These are phyloP conservation scores for Sebastes itinus DNA, from an alignment of 2,797 vertebrate genomes.

Conservation along the genomic window DNA sequence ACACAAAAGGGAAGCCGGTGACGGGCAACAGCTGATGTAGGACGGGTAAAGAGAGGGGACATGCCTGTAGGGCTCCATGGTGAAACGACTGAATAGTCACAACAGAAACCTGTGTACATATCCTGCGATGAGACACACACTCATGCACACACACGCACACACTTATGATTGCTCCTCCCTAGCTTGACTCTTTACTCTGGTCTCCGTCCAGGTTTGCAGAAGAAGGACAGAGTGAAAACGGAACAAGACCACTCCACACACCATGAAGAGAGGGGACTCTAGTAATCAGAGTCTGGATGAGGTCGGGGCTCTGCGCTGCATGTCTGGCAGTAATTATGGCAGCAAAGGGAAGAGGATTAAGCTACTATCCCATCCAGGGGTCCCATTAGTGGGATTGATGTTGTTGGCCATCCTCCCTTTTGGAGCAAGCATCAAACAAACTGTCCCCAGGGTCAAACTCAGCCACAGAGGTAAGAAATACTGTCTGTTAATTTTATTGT, in stretches of 20 bases:
- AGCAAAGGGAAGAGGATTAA: slow-evolving; percentile 70
- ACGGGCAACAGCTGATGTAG: slow-evolving; percentile 73
- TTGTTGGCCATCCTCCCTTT: slow-evolving; percentile 81
- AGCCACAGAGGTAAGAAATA: slow-evolving; percentile 91
- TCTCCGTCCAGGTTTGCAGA: slow-evolving; percentile 69
- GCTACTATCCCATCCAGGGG: slow-evolving; percentile 66
- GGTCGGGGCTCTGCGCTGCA: slow-evolving; percentile 22
- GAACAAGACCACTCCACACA: slow-evolving; percentile 44
- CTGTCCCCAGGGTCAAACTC: slow-evolving; percentile 91
- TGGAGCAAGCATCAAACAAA: slow-evolving; percentile 87
- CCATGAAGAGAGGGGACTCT: slow-evolving; percentile 61
- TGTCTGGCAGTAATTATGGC: slow-evolving; percentile 62
- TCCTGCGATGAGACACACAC: slow-evolving; percentile 61
- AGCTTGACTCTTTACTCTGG: slow-evolving; percentile 56
- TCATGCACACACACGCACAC: slow-evolving; percentile 22
- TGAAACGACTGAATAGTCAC: slow-evolving; percentile 76
- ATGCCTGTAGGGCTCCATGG: slow-evolving; percentile 82
- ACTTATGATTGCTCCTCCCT: slow-evolving; percentile 67
- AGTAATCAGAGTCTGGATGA: slow-evolving; percentile 34
- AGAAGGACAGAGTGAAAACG: slow-evolving; percentile 54
- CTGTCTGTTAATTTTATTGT: neutral
- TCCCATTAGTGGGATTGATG: slow-evolving; percentile 80
- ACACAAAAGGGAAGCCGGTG: slow-evolving; percentile 71
- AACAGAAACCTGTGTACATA: slow-evolving; percentile 54
- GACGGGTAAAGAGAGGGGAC: slow-evolving; percentile 59